Base-by-base conservation (phyloP, 2,113 vertebrate species). In the Periophthalmodon schlosseri region DNA sequence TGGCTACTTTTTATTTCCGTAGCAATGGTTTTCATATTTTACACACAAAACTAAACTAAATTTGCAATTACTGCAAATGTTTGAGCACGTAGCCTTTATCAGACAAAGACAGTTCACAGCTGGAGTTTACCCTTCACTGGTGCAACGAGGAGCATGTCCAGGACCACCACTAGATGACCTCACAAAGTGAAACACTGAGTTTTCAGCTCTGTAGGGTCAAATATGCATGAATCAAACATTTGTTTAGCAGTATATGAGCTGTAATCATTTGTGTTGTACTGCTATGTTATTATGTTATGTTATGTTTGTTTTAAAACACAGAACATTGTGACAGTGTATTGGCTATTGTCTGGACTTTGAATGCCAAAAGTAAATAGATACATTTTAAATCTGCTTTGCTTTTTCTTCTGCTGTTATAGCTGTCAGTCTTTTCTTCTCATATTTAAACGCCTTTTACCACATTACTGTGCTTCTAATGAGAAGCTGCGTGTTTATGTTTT, bases 401-500 rank as follows among this genome's bases (percentile, higher is more conserved):
- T n/a, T 56, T 56, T 56, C 64, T 34, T 49, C 52, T 1, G n/a
- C 20, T 16, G 5, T 21, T 34, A 21, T 46, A 20, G 33, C 18
- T 14, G 23, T 67, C 57, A 47, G 13, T 20, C 23, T 39, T 52
- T 18, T 52, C 60, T 69, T 28, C 36, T 75, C 65, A 68, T 61
- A 9, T 18, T 16, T 13, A 33, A 49, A 34, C 61, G 77, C 64
- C 67, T 70, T 47, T 71, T 52, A 74, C 23, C 72, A 24, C 71
- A 75, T 76, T 69, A 75, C 77, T 83, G 73, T 50, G 70, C 46
- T 82, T 56, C 73, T 81, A 87, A 90, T 86, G 73, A 82, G 78
- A 89, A 81, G 86, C 75, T 75, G 76, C 36, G 84, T 89, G 85
- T 90, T 90, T 87, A 85, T 87, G 84, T 89, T 89, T 79, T 82